Evolutionary conservation across 2,888 invertebrate genomes (phyloP), one percentile per base, ranked within the genome.

Genomic region (Chrysomela aeneicollis): DNA sequence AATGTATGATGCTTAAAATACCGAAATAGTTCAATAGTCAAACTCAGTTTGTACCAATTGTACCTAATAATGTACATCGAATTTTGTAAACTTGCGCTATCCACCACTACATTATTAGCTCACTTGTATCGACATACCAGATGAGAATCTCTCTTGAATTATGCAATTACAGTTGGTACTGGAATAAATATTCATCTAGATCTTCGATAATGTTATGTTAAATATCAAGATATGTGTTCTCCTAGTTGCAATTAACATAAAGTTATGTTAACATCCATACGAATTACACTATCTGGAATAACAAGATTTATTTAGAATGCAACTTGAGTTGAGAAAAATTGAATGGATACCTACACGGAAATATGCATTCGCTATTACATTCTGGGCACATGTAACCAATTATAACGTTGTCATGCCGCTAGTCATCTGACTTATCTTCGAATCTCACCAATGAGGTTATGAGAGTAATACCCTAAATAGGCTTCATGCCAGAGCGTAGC

Each of bases 401-500:
- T 74, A 74, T 68, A 72, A 67, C 62, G 68, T 72, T 73, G 72
- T 70, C 66, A 69, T 59, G 72, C 74, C 73, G 49, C 18, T 18
- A 66, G 73, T 71, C 58, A 59, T 61, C 47, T 57, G 57, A 64
- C 64, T 72, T 74, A 73, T 73, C 74, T 71, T 67, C 63, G 59
- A 47, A 73, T 74, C 72, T 69, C 15, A 69, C 60, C 64, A 73
- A 74, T 68, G 73, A 73, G 73, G 73, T 72, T 74, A 71, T 67
- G 72, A 72, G 76, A 72, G 72, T 75, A 72, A 64, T 70, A 71
- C 67, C 69, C 66, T 73, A 72, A 74, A 75, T 75, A 64, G 73
- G 69, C 54, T 68, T 52, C 60, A 19, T 59, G 50, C 54, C 46
- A 26, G 55, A 35, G 12, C 19, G 35, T 15, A 15, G 22, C 42